These are phyloP conservation scores for Toxotes lorentzi DNA, from an alignment of 2,797 vertebrate genomes.

Conservation along the genomic window DNA sequence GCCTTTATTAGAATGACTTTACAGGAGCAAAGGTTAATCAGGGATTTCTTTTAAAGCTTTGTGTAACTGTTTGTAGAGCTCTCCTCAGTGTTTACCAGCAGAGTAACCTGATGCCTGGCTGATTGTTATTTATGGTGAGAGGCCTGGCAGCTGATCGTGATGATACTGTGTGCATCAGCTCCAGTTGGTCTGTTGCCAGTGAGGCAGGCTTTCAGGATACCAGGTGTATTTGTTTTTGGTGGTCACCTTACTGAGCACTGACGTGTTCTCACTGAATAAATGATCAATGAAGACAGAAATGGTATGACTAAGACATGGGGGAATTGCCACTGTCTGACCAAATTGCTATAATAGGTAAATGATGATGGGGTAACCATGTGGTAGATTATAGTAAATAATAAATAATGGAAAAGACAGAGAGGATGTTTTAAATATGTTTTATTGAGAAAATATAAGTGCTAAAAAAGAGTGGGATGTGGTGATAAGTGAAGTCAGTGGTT, in stretches of 20 bases:
- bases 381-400: no score
- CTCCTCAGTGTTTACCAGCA: neutral
- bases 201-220: neutral
- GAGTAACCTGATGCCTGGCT: conserved; percentile 49
- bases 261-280: neutral
- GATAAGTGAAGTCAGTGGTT: neutral
- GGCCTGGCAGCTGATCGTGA: conserved; percentile 3
- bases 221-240: neutral
- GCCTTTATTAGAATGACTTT: neutral
- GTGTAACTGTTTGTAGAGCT: neutral
- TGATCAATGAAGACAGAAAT: neutral
- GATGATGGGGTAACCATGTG: no score
- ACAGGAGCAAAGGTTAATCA: neutral
- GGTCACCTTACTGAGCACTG: neutral
- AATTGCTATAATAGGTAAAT: no score
- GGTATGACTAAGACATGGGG: no score
- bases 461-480: neutral
- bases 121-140: conserved; percentile 49
- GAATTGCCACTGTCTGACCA: no score
- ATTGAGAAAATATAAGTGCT: no score
- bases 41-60: neutral
- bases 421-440: no score
- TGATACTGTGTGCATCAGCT: conserved; percentile 1
- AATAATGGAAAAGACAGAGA: no score
- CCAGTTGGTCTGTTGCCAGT: conserved; percentile 9